Evolutionary conservation across 2,113 vertebrate genomes (phyloP), one percentile per base, ranked within the genome.

Genomic region (Probosciger aterrimus): DNA sequence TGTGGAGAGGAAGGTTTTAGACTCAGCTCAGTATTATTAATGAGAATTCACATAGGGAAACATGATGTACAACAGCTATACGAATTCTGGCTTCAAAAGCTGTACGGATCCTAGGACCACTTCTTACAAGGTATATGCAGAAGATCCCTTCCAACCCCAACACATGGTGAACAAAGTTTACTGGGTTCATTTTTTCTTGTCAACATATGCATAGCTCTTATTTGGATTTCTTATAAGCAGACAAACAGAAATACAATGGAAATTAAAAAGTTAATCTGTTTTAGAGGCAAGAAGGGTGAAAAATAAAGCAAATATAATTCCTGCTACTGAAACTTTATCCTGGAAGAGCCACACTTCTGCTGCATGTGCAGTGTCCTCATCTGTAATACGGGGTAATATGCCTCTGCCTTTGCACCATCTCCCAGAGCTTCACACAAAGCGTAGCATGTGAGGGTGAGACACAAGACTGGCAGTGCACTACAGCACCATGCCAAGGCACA

Each of bases 371-470:
- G 46, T 17, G n/a, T 69, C 43, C 19, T 39, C 27, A 1, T 10
- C 43, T 23, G 18, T 22, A 67, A 24, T 22, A 23, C 11, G 14
- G 15, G 20, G 9, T 27, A 49, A 70, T 1, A 20, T 0, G 3
- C 5, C 37, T 76, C 62, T 24, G 47, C 28, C 60, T 65, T 31
- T 20, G 35, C 47, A 75, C 4, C 14, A 6, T 6, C 52, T 46
- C 68, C 44, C 5, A 3, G n/a, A 64, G 63, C 4, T 24, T 19
- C 44, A 22, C 10, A 30, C 11, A 47, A 59, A 71, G 73, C 2
- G 4, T 15, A 7, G 24, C 57, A 19, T 0, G 0, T 13, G 62
- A 74, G 57, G 41, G 57, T 2, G 35, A 30, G 55, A 67, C 25
- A 7, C 7, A 14, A 35, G 25, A 7, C 3, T 4, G 25, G 27